Base-by-base conservation (phyloP, 2,888 invertebrate genomes). In the Trilocha varians region DNA sequence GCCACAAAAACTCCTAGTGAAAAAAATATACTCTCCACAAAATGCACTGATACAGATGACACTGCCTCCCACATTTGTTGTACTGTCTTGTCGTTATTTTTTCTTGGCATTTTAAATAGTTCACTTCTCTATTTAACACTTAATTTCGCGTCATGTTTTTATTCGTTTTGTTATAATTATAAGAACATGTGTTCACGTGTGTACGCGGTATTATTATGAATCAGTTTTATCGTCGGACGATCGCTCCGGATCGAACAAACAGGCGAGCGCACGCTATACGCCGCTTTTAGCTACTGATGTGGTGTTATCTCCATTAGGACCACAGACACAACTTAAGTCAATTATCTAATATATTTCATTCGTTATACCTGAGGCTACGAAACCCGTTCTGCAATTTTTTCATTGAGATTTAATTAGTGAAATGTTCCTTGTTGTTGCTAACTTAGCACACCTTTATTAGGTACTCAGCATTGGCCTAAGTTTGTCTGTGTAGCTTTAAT, bases 1-100 rank as follows among this genome's bases (percentile, higher is more conserved):
- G 89, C 91, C 39, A 92, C 87, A 43, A 71, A 61, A 11, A 88
- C 72, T 38, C 93, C 93, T 52, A 92, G 87, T 42, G 88, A 89
- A 57, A 67, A 87, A 65, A 86, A 87, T 48, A 78, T 55, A 43
- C 57, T 66, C 59, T 86, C 85, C 34, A 83, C 79, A 49, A 76
- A 67, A 51, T 78, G 61, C 33, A 87, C 86, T 46, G 83, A 75
- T 44, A 65, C 67, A 39, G 79, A 77, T 16, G 86, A 78, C 39
- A 73, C 52, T 42, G 59, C 60, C 57, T 84, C 82, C 86, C 86
- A 87, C 59, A 82, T 43, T 43, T 71, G 60, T 59, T 83, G 85
- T 33, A 80, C 78, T 32, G 74, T 67, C 46, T 57, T 70, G 32
- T 71, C 59, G 47, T 59, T 60, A 50, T 65, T 71, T 46, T 59